Conservation (phyloP, 2,113 vertebrate genomes). For the Pontoporia blainvillei region DNA sequence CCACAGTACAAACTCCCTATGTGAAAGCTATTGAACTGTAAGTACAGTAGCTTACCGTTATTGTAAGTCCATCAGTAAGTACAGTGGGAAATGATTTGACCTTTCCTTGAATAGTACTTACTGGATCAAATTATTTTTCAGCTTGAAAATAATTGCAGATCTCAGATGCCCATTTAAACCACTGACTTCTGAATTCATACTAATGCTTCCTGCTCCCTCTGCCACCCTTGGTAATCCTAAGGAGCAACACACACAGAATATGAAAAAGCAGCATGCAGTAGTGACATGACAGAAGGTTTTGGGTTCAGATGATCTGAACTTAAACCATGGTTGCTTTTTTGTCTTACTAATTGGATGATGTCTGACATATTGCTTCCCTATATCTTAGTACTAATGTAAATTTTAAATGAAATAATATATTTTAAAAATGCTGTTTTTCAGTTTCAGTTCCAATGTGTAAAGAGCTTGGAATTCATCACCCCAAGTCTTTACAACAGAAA, state of each 20-base stretch:
- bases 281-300: not conserved
- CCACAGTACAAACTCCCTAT: not conserved
- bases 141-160: slow-evolving; percentile 33
- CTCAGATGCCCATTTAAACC: slow-evolving; percentile 35
- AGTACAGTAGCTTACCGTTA: not conserved
- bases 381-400: not conserved
- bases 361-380: not conserved
- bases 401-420: not conserved
- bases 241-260: not conserved
- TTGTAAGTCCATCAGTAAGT: slow-evolving; percentile 28
- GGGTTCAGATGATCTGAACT: not conserved
- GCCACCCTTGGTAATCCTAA: not conserved
- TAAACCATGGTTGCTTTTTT: not conserved
- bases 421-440: not conserved
- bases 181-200: not conserved
- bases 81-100: slow-evolving; percentile 24
- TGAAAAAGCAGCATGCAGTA: not conserved
- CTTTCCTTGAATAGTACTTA: slow-evolving; percentile 50
- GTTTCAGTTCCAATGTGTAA: not conserved
- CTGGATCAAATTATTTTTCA: slow-evolving; percentile 53
- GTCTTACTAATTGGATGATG: not conserved
- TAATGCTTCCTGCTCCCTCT: not conserved
- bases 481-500: not conserved
- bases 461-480: not conserved
- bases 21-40: not conserved